phyloP scores from a whole-genome alignment of 2,113 vertebrate genomes.

The Oenanthe oenanthe region DNA sequence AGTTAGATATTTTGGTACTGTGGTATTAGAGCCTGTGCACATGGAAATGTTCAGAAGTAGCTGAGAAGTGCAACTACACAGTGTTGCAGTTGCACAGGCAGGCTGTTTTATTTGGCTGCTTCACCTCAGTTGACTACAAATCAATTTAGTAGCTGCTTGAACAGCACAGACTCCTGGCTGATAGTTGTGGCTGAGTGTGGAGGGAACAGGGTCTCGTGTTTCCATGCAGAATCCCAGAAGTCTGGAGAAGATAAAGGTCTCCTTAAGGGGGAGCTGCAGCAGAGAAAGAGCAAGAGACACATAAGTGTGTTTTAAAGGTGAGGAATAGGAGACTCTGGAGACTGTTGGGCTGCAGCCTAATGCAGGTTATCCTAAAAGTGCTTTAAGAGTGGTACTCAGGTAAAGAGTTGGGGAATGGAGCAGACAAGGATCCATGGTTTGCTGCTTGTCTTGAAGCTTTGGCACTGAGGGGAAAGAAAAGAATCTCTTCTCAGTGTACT shows the following conservation, averaged over 20 bases:
- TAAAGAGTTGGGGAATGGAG: not conserved
- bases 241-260: not conserved
- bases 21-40: not conserved
- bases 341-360: not conserved
- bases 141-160: not conserved
- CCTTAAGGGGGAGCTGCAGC: not conserved
- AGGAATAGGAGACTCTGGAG: not conserved
- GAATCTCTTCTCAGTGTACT: not conserved
- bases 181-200: not conserved
- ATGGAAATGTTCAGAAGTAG: not conserved
- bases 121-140: not conserved
- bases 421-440: not conserved
- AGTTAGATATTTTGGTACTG: not conserved
- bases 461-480: not conserved
- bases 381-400: not conserved
- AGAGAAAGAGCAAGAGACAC: not conserved
- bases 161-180: not conserved
- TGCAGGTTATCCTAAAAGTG: not conserved
- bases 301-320: not conserved
- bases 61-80: not conserved
- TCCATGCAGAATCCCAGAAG: rapidly evolving
- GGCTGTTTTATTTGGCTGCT: not conserved
- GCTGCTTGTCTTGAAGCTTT: not conserved
- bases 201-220: not conserved
- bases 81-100: not conserved